A percentile compares a stretch with the other conserved stretches of the same genome.
Evolutionary conservation across 1,140 invertebrate species (phyloP).

Genomic region (Caenorhabditis tropicalis): DNA sequence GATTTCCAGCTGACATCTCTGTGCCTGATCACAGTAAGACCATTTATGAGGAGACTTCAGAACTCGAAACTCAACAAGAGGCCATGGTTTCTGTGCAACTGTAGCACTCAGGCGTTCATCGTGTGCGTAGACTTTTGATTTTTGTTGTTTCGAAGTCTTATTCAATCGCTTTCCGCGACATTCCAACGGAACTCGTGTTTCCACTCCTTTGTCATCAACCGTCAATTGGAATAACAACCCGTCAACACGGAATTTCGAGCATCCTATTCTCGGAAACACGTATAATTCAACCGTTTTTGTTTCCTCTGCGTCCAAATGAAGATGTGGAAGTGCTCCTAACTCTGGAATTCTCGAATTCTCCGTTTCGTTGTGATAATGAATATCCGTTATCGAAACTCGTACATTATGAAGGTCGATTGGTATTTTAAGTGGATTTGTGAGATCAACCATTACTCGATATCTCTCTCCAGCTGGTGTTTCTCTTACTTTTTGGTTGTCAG

Average conservation of each 20-base stretch:
- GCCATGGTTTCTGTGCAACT: constrained; percentile 46
- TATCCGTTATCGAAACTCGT: not conserved
- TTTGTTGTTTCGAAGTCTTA: constrained; percentile 9
- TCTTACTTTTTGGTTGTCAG: constrained; percentile 40
- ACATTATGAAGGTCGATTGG: constrained; percentile 34
- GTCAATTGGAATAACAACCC: constrained; percentile 32
- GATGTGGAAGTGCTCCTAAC: not conserved
- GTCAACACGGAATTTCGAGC: constrained; percentile 14
- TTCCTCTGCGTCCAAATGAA: constrained; percentile 21
- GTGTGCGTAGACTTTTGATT: constrained; percentile 11
- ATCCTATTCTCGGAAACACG: constrained; percentile 4
- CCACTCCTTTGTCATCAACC: not conserved
- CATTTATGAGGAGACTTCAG: constrained; percentile 12
- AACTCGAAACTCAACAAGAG: constrained; percentile 43
- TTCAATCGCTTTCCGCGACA: constrained; percentile 37
- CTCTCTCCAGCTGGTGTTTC: constrained; percentile 44
- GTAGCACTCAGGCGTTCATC: constrained; percentile 46
- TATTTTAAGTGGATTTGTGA: constrained; percentile 42
- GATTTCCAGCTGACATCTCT: constrained; percentile 13
- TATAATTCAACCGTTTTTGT: constrained; percentile 15
- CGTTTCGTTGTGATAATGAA: not conserved
- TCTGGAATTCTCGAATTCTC: not conserved
- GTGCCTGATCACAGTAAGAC: constrained; percentile 50
- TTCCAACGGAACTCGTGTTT: constrained; percentile 26
- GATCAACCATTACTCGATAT: constrained; percentile 36